Base-by-base conservation (phyloP, 35 echinoderm and acorn worm species). In the Lytechinus pictus region DNA sequence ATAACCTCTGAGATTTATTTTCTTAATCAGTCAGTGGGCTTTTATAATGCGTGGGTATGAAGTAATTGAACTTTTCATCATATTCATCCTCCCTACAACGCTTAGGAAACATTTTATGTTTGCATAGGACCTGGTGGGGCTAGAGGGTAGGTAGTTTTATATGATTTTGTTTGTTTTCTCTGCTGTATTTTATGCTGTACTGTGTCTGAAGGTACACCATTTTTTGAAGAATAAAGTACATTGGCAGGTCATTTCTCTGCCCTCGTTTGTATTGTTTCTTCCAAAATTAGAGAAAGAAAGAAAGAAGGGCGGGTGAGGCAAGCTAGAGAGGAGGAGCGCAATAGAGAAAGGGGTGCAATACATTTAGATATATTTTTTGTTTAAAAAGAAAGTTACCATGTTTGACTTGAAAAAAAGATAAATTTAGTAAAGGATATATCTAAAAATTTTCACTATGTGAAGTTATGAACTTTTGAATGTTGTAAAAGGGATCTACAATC, bases 41-140 rank as follows among this genome's bases (percentile, higher is more conserved):
- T 79, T 79, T 79, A 79, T 79, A 16, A 79, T 79, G 66, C 66
- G 66, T 79, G 66, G 66, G 66, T 79, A 16, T 79, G 66, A 79
- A 79, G 4, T 24, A 79, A 79, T 24, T 79, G 66, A 79, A 79
- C 66, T 79, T n/a, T 79, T 79, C 66, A 79, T 79, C 12, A 16
- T 79, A 79, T 24, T 79, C 66, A 7, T 0, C 66, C 66, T 79
- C 19, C 66, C 66, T 79, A 79, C 66, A 16, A 79, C 16, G 66
- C 66, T 79, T 24, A 79, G 66, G 61, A 79, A 79, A 24, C 66
- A 79, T n/a, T n/a, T 0, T 24, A 4, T 79, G 66, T 79, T 79
- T 79, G 66, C 6, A 27, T 24, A 79, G 66, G 66, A 79, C 66
- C 66, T 79, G 12, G 66, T 79, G 21, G 66, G 12, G 66, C 66